Conservation (phyloP, 2,888 invertebrate genomes). For the Pammene aurita region DNA sequence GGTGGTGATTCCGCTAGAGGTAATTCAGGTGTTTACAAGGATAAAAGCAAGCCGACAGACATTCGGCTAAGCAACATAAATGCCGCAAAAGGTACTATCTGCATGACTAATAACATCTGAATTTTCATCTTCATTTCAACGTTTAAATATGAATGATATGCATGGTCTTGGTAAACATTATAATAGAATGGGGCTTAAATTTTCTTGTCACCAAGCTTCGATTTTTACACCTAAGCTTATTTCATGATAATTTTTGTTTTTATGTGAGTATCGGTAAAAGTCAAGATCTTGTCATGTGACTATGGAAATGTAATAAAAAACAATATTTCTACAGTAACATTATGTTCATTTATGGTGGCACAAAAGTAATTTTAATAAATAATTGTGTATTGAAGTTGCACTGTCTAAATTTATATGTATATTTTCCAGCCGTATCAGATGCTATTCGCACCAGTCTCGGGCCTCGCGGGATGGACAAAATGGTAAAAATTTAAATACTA, state of each 20-base stretch:
- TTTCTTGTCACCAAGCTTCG: background rate
- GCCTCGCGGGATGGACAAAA: slow-evolving; percentile 99
- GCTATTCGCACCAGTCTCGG: slow-evolving; percentile 99
- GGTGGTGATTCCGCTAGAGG: slow-evolving; percentile 76
- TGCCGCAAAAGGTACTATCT: slow-evolving; percentile 95
- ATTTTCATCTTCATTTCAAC: slow-evolving; percentile 39
- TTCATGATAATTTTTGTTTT: background rate
- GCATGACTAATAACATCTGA: slow-evolving; percentile 54
- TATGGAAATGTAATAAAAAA: background rate
- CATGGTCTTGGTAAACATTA: slow-evolving; percentile 20
- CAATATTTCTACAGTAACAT: background rate
- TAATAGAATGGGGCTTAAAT: slow-evolving; percentile 6
- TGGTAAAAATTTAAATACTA: slow-evolving; percentile 85
- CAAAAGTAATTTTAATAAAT: slow-evolving; percentile 39
- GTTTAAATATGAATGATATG: slow-evolving; percentile 15
- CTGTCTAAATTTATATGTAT: slow-evolving; percentile 18
- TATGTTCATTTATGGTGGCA: slow-evolving; percentile 14
- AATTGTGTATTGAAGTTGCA: background rate
- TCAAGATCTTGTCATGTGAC: slow-evolving; percentile 16
- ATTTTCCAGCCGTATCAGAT: slow-evolving; percentile 95
- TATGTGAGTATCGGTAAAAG: background rate
- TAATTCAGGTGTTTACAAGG: slow-evolving; percentile 88
- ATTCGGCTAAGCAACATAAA: slow-evolving; percentile 97
- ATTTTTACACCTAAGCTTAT: background rate
- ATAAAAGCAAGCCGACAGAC: slow-evolving; percentile 97